phyloP scores from a whole-genome alignment of 1,140 invertebrate genomes.

The Drosophila lacertosa region DNA sequence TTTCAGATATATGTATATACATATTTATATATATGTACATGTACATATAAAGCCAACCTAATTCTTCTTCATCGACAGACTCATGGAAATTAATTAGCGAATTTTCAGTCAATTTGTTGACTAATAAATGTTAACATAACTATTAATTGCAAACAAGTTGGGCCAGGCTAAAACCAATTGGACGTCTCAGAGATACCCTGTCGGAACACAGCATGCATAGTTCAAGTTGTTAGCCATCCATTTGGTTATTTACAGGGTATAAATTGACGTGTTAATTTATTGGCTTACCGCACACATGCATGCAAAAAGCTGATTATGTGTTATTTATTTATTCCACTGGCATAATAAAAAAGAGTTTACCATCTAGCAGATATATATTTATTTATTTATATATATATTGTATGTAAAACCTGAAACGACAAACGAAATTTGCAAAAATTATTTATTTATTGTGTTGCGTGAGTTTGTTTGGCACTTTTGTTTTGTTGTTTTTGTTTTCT shows the following conservation, averaged over 20 bases:
- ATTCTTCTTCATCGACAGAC: slow-evolving; percentile 18
- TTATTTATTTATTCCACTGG: slow-evolving; percentile 31
- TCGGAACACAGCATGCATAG: background rate
- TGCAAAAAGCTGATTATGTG: slow-evolving; percentile 36
- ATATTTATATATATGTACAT: too few relatives aligned
- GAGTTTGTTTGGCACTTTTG: slow-evolving; percentile 4
- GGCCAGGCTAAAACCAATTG: too few relatives aligned
- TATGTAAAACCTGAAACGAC: slow-evolving; percentile 20
- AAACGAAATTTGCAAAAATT: slow-evolving; percentile 38
- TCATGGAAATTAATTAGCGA: slow-evolving; percentile 33
- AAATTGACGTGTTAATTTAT: slow-evolving; percentile 25
- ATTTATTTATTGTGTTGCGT: slow-evolving; percentile 26
- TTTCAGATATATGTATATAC: too few relatives aligned
- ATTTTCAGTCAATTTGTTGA: slow-evolving; percentile 36
- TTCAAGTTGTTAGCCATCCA: background rate
- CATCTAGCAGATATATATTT: slow-evolving; percentile 10
- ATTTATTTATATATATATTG: background rate
- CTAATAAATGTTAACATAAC: slow-evolving; percentile 5
- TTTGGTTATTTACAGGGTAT: background rate
- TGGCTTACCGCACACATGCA: slow-evolving; percentile 11
- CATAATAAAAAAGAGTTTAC: background rate
- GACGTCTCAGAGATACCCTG: background rate
- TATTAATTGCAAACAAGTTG: background rate
- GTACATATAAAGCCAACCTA: slow-evolving; percentile 5
- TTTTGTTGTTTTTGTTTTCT: slow-evolving; percentile 1